Conservation (phyloP, 2,888 invertebrate genomes). For the Caenorhabditis sp. region DNA sequence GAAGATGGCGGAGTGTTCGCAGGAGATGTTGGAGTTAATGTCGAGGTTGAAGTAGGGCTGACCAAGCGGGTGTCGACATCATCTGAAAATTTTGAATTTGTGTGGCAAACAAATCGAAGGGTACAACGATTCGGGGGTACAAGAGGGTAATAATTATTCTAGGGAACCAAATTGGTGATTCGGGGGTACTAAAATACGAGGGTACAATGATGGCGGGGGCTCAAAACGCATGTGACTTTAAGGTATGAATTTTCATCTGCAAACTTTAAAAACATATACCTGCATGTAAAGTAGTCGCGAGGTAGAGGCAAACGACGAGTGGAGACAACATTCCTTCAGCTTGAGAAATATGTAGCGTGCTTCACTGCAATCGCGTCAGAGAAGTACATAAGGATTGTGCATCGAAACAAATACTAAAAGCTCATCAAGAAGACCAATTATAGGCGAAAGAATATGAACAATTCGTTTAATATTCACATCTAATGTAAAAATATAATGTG, state of each 20-base stretch:
- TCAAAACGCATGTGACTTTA: too few relatives aligned
- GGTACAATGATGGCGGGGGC: too few relatives aligned
- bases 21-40: background rate
- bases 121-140: too few relatives aligned
- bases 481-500: background rate
- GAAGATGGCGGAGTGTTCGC: conserved; percentile 22
- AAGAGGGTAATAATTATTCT: too few relatives aligned
- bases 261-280: conserved; percentile 14
- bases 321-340: conserved; percentile 20
- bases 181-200: too few relatives aligned
- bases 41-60: conserved; percentile 23
- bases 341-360: conserved; percentile 26
- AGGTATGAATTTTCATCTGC: too few relatives aligned
- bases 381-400: too few relatives aligned
- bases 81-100: conserved; percentile 28
- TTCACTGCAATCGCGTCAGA: background rate
- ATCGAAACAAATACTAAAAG: background rate
- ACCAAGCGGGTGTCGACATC: conserved; percentile 1
- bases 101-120: background rate
- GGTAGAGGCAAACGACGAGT: conserved; percentile 24
- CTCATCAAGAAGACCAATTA: background rate
- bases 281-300: conserved; percentile 33
- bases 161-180: too few relatives aligned
- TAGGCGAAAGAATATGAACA: background rate
- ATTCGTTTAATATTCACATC: background rate